Evolutionary conservation across 1,140 invertebrate genomes (phyloP), one percentile per base, ranked within the genome.

Genomic region (Drosophila auraria): DNA sequence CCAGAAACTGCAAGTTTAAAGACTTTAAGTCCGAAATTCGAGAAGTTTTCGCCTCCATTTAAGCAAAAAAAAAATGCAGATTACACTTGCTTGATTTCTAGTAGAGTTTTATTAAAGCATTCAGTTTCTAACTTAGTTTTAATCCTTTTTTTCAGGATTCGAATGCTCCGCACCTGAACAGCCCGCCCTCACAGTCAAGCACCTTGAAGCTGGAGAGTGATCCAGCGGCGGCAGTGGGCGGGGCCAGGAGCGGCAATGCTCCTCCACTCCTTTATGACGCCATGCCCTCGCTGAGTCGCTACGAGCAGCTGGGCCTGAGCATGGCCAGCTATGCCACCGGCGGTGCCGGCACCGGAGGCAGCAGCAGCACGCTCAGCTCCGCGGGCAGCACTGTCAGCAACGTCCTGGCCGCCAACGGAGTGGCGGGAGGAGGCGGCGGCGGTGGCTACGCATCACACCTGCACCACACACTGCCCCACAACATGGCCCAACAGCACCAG

Each of bases 171-270:
- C 86, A 92, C 64, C 79, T 92, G 68, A 92, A 90, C n/a, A 92
- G 91, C 50, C 91, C 91, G 56, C 91, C 91, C 53, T 91, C 89
- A 36, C 91, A 92, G 77, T 91, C 89, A 44, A 92, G 89, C 62
- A 92, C 91, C 1, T 68, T 92, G 15, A 92, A 92, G 68, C 69
- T 92, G 79, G 84, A 84, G 30, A 90, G 82, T 54, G 81, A 84
- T 25, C 70, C 70, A 25, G 70, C 73, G 17, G 83, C 64, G 38
- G 66, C 15, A 11, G 73, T 15, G 8, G 45, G 70, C 36, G 50
- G 61, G 2, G 78, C 71, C 17, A 91, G 92, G 51, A 71, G 72
- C 40, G 63, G 66, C 15, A 64, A 50, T 1, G 75, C 54, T 0
- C 57, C 75, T 1, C 83, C 91, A 44, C 75, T 92, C 14, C 83